Evolutionary conservation across 2,888 invertebrate species (phyloP), one percentile per base, ranked within the genome.

Genomic region (Thera obeliscata): DNA sequence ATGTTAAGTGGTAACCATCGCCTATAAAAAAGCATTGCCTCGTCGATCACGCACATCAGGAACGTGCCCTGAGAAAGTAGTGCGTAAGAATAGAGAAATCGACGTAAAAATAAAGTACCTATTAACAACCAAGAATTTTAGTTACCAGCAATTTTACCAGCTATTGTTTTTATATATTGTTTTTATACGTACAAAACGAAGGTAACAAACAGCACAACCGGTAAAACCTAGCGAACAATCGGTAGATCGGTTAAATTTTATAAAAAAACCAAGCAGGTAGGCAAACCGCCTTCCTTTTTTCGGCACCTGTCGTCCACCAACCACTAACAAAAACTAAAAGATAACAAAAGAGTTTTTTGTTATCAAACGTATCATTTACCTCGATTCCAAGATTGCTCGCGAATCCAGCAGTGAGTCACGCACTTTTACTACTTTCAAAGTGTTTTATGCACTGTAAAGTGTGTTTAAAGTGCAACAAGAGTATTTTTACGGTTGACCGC

Each of bases 401-500:
- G 64, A 68, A 69, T 74, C 72, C 71, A 72, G 38, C 64, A 59
- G 66, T 64, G 67, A 73, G 64, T 67, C 71, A 71, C 74, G 71
- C 71, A 74, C 75, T 72, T 75, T 75, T 71, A 74, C 73, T 72
- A 66, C 66, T 72, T 72, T 69, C 69, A 70, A 73, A 69, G 66
- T 61, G 63, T 74, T 67, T 50, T 62, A 73, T 74, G 74, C 85
- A 84, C 84, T 77, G 61, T 65, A 69, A 66, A 67, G 56, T 57
- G 43, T 66, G 64, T 69, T 71, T 72, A 46, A 67, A 71, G 54
- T 66, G 69, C 71, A 79, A 81, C 80, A 82, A 81, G 78, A 77
- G 83, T 85, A 82, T 82, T 84, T 87, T 86, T 81, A 86, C 84
- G 86, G 85, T 88, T 85, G 87, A 87, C 84, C 83, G 87, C 87